Percentiles rank a stretch among this genome's conserved stretches.
These are phyloP conservation scores for Schizotus pectinicornis DNA, from an alignment of 2,888 invertebrate genomes.

Conservation along the genomic window DNA sequence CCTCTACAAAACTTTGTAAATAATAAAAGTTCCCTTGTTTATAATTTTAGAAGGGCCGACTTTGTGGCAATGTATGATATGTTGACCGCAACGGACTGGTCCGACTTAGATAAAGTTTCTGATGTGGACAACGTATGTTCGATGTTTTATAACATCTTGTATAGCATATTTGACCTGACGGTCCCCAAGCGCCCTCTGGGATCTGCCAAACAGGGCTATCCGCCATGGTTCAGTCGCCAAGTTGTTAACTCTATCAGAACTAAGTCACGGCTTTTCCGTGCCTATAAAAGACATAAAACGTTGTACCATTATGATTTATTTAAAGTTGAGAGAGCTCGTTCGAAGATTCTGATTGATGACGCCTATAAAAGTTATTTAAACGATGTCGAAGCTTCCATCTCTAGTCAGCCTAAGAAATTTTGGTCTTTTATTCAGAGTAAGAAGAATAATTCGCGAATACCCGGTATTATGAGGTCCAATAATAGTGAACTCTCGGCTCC, in stretches of 20 bases:
- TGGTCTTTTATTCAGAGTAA: background rate
- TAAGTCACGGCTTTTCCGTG: background rate
- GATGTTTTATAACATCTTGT: background rate
- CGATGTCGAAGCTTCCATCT: background rate
- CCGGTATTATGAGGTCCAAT: background rate
- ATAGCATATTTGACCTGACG: background rate
- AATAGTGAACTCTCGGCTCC: background rate
- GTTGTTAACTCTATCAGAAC: background rate
- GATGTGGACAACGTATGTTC: conserved; percentile 2
- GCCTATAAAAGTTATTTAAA: background rate
- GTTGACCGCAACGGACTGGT: background rate
- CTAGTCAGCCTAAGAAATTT: background rate
- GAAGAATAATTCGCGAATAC: background rate
- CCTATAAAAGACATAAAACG: background rate
- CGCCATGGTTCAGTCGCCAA: conserved; percentile 1
- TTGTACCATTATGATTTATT: background rate
- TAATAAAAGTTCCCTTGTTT: background rate
- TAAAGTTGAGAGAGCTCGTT: background rate
- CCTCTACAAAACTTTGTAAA: background rate
- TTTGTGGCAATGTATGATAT: background rate
- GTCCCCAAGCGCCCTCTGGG: background rate
- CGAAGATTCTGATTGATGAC: background rate
- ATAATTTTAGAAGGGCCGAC: conserved; percentile 5
- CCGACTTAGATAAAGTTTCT: background rate
- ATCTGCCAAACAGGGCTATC: background rate